These are phyloP conservation scores for Agriopis marginaria DNA, from an alignment of 2,888 invertebrate species.

Conservation along the genomic window DNA sequence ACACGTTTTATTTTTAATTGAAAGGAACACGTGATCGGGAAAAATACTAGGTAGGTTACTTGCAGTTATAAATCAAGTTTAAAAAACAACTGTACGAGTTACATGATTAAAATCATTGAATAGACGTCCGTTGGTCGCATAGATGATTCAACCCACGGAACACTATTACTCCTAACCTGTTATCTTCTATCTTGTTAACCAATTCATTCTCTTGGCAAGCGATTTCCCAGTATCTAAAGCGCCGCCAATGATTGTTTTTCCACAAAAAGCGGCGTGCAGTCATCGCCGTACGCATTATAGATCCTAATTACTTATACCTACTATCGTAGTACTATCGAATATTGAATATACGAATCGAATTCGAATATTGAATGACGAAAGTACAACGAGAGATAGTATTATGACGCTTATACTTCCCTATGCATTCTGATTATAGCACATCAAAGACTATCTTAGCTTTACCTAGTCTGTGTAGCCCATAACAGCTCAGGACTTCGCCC, in stretches of 20 bases:
- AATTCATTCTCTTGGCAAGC: not conserved
- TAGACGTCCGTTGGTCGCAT: not conserved
- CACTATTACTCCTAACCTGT: too few relatives aligned
- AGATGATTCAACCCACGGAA: not conserved
- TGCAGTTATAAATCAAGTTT: constrained; percentile 1
- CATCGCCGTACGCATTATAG: not conserved
- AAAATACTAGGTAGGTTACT: not conserved
- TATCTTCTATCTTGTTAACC: not conserved
- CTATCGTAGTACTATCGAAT: not conserved
- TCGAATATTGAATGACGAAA: too few relatives aligned
- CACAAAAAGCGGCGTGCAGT: not conserved
- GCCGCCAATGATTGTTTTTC: constrained; percentile 22
- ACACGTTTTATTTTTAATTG: constrained; percentile 22
- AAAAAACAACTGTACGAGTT: not conserved
- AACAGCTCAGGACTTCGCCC: too few relatives aligned
- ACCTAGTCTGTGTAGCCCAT: too few relatives aligned
- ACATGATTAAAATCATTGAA: not conserved
- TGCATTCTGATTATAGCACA: too few relatives aligned
- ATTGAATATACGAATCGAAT: too few relatives aligned
- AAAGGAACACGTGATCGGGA: constrained; percentile 13
- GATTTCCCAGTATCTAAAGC: constrained; percentile 7
- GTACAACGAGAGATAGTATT: too few relatives aligned
- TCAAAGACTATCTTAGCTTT: too few relatives aligned
- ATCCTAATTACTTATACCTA: not conserved
- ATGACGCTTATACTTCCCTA: too few relatives aligned